Percentiles rank a stretch among this genome's conserved stretches.
These are phyloP conservation scores for Pogoniulus pusillus DNA, from an alignment of 2,797 vertebrate genomes.

Conservation along the genomic window DNA sequence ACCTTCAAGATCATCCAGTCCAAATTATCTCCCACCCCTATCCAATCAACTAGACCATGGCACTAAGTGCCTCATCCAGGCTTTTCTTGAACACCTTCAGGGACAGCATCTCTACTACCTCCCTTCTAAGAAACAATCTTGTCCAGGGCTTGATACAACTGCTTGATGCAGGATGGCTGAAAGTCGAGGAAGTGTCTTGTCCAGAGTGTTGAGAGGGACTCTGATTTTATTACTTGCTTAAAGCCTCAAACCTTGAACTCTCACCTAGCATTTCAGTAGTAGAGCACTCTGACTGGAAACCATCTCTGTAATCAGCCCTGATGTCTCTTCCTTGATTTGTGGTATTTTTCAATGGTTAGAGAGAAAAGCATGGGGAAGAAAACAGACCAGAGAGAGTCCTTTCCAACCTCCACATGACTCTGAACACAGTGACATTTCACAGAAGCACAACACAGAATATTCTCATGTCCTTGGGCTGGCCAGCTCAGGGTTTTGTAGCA, in stretches of 20 bases:
- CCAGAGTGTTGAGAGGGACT: background rate
- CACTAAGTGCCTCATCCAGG: too few species aligned
- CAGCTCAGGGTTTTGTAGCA: background rate
- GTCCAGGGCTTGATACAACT: background rate
- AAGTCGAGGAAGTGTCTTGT: conserved; percentile 3
- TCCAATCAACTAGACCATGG: too few species aligned
- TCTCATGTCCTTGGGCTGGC: background rate
- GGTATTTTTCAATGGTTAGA: background rate
- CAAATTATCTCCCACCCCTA: too few species aligned
- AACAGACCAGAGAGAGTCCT: background rate
- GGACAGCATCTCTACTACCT: too few species aligned
- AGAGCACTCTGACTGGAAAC: background rate
- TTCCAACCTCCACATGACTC: background rate
- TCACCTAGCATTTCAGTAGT: background rate
- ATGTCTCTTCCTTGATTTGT: background rate
- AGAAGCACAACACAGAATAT: background rate
- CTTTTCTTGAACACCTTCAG: too few species aligned
- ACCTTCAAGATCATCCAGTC: too few species aligned
- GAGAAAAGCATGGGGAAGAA: background rate
- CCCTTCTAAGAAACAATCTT: background rate
- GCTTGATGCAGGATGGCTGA: background rate
- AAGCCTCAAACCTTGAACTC: background rate
- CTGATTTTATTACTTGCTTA: background rate
- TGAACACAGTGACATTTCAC: background rate
- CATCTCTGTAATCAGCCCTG: background rate